Evolutionary conservation across 2,888 invertebrate genomes (phyloP).

Genomic region (Agriotes lineatus): DNA sequence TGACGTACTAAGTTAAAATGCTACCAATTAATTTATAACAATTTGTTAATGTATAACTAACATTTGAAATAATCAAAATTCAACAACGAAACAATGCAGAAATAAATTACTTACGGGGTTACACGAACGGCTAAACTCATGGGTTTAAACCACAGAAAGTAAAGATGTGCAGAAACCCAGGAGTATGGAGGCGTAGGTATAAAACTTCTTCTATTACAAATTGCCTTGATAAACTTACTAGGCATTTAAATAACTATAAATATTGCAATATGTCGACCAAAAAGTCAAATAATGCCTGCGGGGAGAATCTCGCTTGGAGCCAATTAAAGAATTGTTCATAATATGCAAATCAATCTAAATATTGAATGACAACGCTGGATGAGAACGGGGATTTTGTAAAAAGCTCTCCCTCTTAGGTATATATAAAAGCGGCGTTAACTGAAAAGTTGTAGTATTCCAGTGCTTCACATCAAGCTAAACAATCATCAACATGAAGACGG

Average conservation of each 20-base stretch:
- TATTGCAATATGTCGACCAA: slow-evolving; percentile 20
- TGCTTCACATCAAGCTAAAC: slow-evolving; percentile 32
- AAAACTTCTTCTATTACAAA: neutral
- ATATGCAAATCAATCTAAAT: slow-evolving; percentile 39
- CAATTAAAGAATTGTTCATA: slow-evolving; percentile 37
- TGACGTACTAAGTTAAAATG: too few species aligned
- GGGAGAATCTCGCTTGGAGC: slow-evolving; percentile 33
- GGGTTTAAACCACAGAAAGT: too few species aligned
- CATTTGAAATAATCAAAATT: too few species aligned
- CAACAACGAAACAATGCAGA: too few species aligned
- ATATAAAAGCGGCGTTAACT: slow-evolving; percentile 31
- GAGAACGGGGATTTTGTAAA: slow-evolving; percentile 35
- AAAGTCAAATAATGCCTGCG: slow-evolving; percentile 33
- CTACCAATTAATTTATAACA: too few species aligned
- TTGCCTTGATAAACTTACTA: neutral
- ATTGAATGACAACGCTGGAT: slow-evolving; percentile 13
- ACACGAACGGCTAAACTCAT: too few species aligned
- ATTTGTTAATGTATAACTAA: too few species aligned
- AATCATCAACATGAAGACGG: slow-evolving; percentile 50
- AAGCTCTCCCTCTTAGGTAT: slow-evolving; percentile 34
- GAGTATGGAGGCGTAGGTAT: neutral
- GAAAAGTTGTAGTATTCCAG: slow-evolving; percentile 23
- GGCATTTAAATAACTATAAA: neutral
- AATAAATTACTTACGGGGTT: too few species aligned
- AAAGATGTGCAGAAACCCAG: too few species aligned